Percentiles rank a stretch among this genome's conserved stretches.
phyloP scores from a whole-genome alignment of 2,113 vertebrate genomes.

The Corvus cornix region DNA sequence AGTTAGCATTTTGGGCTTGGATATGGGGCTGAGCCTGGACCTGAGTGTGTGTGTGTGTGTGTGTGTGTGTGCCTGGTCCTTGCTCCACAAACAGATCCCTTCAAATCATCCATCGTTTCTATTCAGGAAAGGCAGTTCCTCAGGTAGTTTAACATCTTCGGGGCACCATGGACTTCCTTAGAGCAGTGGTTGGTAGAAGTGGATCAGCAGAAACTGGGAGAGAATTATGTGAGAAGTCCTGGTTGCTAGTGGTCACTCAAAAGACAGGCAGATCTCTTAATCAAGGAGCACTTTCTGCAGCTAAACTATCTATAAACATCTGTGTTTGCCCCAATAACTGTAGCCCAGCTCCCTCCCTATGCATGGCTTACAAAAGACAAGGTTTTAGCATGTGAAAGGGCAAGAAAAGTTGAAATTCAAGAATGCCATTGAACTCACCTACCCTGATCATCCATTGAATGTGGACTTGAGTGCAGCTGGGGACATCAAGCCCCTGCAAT shows the following conservation, averaged over 20 bases:
- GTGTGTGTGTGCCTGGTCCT: neutral
- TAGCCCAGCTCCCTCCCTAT: neutral
- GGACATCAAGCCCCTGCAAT: neutral
- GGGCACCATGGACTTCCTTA: neutral
- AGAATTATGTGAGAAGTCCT: neutral
- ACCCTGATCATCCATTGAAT: neutral
- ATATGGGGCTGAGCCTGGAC: neutral
- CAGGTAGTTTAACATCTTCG: neutral
- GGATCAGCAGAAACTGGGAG: neutral
- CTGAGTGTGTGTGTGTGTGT: rapidly evolving
- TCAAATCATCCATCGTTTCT: neutral
- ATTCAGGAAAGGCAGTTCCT: neutral
- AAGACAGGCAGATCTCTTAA: neutral
- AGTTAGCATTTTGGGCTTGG: neutral
- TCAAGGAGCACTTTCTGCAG: neutral
- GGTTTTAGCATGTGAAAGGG: neutral
- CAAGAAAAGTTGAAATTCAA: neutral
- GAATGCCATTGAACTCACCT: neutral
- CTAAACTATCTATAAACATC: neutral
- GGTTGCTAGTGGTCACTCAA: neutral
- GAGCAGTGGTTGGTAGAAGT: neutral
- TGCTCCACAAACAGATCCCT: neutral
- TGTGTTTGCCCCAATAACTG: neutral
- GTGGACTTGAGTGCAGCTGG: neutral
- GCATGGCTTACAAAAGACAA: neutral